Base-by-base conservation (phyloP, 2,888 invertebrate species). In the Troglohyphantes excavatus region DNA sequence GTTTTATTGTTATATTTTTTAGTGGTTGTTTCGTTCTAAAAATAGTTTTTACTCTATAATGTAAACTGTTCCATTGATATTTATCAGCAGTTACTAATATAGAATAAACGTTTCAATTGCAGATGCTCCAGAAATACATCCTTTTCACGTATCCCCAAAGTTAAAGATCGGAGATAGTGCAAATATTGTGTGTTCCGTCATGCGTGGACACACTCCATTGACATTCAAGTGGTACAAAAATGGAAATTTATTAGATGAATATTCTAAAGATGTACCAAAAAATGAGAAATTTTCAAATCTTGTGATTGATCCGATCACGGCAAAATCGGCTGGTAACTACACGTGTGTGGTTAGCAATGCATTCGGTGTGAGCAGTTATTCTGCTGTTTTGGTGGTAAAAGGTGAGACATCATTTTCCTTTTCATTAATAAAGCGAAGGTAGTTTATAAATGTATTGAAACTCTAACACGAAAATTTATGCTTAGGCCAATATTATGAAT, bases 141-240 rank as follows among this genome's bases (percentile, higher is more conserved):
- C 84, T 13, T 90, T 90, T 26, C 72, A 46, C 0, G 21, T 61
- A 3, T 76, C 84, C 0, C 27, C 67, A 0, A 73, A 75, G 21
- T 11, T 79, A 39, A 81, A 85, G 29, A 75, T 79, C 5, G 81
- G 81, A 17, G 84, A 85, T n/a, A 84, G 33, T 13, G 83, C 78
- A 1, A 90, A 33, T 29, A 59, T 83, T 19, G 0, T 84, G 3
- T 90, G 89, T 53, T 83, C 89, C 6, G 78, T 84, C 5, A 65
- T 53, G 13, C 61, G 83, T 6, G 90, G 90, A 33, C 76, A 84
- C 63, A 7, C 21, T 59, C 90, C 90, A 17, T 79, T 90, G 9
- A 63, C 84, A 0, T 90, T 79, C 17, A 79, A 85, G 26, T 90
- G 90, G 90, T 90, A 59, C n/a, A 84, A 85, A 73, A 63, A 90